phyloP scores from a whole-genome alignment of 92 coral and sea anemone species.

The Phymanthus crucifer region DNA sequence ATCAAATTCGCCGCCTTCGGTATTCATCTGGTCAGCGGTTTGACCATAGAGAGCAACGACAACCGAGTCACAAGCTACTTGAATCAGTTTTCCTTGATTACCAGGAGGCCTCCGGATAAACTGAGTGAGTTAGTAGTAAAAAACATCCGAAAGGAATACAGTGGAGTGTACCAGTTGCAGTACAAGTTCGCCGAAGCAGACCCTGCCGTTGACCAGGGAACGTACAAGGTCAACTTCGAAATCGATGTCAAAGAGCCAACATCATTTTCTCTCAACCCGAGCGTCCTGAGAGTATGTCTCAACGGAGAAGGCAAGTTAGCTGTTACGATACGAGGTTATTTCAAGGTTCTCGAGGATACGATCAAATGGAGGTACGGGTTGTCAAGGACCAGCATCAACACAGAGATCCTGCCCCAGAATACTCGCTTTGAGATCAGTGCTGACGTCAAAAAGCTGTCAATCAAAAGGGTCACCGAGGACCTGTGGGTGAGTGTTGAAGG shows the following conservation, averaged over 20 bases:
- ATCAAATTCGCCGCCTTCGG: slow-evolving; percentile 88
- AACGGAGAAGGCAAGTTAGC: slow-evolving; percentile 60
- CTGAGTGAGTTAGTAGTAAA: slow-evolving; percentile 46
- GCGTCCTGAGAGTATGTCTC: slow-evolving; percentile 52
- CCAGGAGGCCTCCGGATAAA: slow-evolving; percentile 55
- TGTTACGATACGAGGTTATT: slow-evolving; percentile 58
- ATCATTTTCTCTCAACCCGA: slow-evolving; percentile 59
- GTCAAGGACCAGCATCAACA: slow-evolving; percentile 22
- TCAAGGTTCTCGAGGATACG: slow-evolving; percentile 51
- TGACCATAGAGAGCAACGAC: slow-evolving; percentile 47
- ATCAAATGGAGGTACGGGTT: slow-evolving; percentile 79
- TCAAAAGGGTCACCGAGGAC: slow-evolving; percentile 46
- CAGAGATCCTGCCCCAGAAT: slow-evolving; percentile 58
- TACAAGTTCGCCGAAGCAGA: slow-evolving; percentile 84
- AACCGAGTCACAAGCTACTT: slow-evolving; percentile 40
- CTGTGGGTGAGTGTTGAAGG: slow-evolving; percentile 69
- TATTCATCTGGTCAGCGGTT: slow-evolving; percentile 65
- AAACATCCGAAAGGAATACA: slow-evolving; percentile 35
- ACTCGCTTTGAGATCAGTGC: slow-evolving; percentile 59
- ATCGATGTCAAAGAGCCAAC: slow-evolving; percentile 72
- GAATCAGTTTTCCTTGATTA: slow-evolving; percentile 25
- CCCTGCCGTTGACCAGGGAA: slow-evolving; percentile 58
- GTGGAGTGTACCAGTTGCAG: slow-evolving; percentile 69
- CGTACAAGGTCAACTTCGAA: slow-evolving; percentile 64
- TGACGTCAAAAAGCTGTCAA: slow-evolving; percentile 50